Base-by-base conservation (phyloP, 1,140 invertebrate species). In the Drosophila teissieri region DNA sequence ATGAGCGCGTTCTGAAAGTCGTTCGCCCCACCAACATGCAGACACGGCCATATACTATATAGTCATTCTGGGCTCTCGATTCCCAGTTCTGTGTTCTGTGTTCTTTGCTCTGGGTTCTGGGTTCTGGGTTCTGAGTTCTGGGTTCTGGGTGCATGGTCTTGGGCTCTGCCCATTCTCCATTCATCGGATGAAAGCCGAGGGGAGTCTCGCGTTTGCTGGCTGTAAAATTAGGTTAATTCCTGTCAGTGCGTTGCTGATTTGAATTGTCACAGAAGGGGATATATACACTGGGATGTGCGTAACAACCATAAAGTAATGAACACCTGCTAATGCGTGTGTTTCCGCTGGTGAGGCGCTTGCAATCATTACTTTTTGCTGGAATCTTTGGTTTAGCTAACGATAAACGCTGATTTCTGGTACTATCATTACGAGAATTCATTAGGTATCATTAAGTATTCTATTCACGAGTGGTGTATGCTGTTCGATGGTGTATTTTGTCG, bases 151-250 rank as follows among this genome's bases (percentile, higher is more conserved):
- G 27, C 27, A 31, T 31, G 27, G 6, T n/a, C 22, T n/a, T 56
- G 24, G 19, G 14, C 24, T 15, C 27, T 31, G n/a, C 58, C 36
- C 58, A 51, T 64, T 36, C 64, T 63, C 19, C 64, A 68, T 68
- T 68, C 64, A 68, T 68, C 60, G 60, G 3, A 14, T 15, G 36
- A 14, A 39, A 55, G 22, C 36, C 36, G 17, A 34, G 45, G 17
- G 53, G 60, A 62, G 72, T 74, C 62, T 55, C 61, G 70, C 64
- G 58, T 69, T 75, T 64, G 83, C 64, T 78, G 78, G 70, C 83
- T 91, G 74, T 78, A 78, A 91, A 91, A 91, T 91, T 91, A 88
- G 88, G 88, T 90, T 91, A 91, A 91, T 88, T 88, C 88, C 88
- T 75, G 83, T 83, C 88, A 88, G 68, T 76, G 88, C 69, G 82